These are phyloP conservation scores for Idris sp. DNA, from an alignment of 1,140 invertebrate species.

Conservation along the genomic window DNA sequence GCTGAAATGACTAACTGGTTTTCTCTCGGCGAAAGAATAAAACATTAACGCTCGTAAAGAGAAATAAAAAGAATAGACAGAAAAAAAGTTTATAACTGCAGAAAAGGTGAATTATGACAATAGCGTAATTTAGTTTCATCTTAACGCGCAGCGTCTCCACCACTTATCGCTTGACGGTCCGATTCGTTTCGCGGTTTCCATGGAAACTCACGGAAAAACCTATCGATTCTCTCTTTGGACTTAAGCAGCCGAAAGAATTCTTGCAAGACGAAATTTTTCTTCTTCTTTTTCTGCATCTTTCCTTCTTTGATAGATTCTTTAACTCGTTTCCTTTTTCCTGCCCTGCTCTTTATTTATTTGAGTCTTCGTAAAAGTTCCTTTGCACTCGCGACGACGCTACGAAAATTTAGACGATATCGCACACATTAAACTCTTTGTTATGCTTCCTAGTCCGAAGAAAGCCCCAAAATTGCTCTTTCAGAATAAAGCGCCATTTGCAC, in stretches of 20 bases:
- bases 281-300: too few relatives aligned
- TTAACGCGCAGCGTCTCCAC: slow-evolving; percentile 63
- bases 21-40: not conserved
- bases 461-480: slow-evolving; percentile 38
- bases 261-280: too few relatives aligned
- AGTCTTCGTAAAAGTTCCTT: slow-evolving; percentile 40
- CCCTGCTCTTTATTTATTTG: slow-evolving; percentile 51
- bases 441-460: slow-evolving; percentile 4
- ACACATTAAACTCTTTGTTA: too few relatives aligned
- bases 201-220: slow-evolving; percentile 78
- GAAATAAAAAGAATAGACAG: slow-evolving; percentile 40
- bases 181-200: slow-evolving; percentile 77
- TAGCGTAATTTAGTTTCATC: slow-evolving; percentile 54
- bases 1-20: too few relatives aligned
- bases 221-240: slow-evolving; percentile 78
- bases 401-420: slow-evolving; percentile 43
- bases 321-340: slow-evolving; percentile 26
- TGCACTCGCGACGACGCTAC: slow-evolving; percentile 9
- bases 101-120: slow-evolving; percentile 62
- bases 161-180: slow-evolving; percentile 67
- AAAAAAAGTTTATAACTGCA: slow-evolving; percentile 52
- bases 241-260: slow-evolving; percentile 74
- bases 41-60: slow-evolving; percentile 18
- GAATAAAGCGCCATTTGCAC: slow-evolving; percentile 59
- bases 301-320: slow-evolving; percentile 26